phyloP scores from a whole-genome alignment of 2,888 invertebrate species.

The Eustalomyia histrio region DNA sequence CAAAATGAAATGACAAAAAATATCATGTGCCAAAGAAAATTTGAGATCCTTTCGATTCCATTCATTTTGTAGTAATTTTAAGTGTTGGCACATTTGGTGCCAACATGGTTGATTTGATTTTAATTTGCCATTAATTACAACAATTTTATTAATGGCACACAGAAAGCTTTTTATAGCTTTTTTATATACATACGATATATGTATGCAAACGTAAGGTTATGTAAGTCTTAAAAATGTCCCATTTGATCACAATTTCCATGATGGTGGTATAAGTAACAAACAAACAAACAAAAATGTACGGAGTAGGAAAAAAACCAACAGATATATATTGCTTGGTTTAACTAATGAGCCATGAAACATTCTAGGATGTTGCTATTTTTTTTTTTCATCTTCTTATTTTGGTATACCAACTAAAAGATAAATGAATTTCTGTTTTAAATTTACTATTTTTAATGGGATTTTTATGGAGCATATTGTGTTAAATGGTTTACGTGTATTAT shows the following conservation, averaged over 20 bases:
- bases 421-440: slow-evolving; percentile 20
- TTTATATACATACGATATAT: background rate
- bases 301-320: background rate
- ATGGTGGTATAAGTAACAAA: background rate
- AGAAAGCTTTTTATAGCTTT: too few species aligned
- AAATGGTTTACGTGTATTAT: background rate
- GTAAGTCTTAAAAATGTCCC: background rate
- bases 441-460: slow-evolving; percentile 21
- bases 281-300: background rate
- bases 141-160: slow-evolving; percentile 51
- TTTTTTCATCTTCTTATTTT: background rate
- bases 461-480: slow-evolving; percentile 2
- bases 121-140: slow-evolving; percentile 61
- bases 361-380: background rate
- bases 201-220: background rate
- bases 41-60: background rate
- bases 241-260: background rate
- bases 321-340: slow-evolving; percentile 7
- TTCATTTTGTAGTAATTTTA: background rate
- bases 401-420: slow-evolving; percentile 18
- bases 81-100: slow-evolving; percentile 50
- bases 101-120: slow-evolving; percentile 59
- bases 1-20: slow-evolving; percentile 2
- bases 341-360: slow-evolving; percentile 19
- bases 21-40: background rate